Conservation (phyloP, 2,113 vertebrate species). For the Speoplatyrhinus poulsoni region DNA sequence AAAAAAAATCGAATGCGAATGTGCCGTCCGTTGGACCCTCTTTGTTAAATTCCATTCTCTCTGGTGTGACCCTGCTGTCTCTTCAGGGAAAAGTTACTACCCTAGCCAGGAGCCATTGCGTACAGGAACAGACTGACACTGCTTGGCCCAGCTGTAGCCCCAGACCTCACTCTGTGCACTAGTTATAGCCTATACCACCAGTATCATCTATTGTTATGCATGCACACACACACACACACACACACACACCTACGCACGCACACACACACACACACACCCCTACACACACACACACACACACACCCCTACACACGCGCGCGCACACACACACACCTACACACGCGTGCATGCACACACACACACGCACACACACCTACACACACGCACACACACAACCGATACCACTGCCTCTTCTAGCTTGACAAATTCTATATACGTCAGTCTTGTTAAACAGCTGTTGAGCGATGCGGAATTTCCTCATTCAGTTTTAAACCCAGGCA, state of each 20-base stretch:
- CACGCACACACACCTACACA: too few species aligned
- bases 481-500: too few species aligned
- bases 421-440: neutral
- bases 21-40: too few species aligned
- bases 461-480: too few species aligned
- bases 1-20: too few species aligned
- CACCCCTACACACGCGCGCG: neutral
- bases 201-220: neutral
- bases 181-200: too few species aligned
- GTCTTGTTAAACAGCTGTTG: too few species aligned
- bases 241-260: neutral
- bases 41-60: too few species aligned
- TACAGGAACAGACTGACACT: constrained; percentile 20
- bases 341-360: neutral
- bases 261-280: neutral
- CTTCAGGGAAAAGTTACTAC: constrained; percentile 2
- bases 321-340: too few species aligned
- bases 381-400: neutral
- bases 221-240: neutral
- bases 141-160: constrained; percentile 10
- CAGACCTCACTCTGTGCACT: too few species aligned
- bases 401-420: constrained; percentile 2
- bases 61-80: neutral
- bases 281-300: neutral
- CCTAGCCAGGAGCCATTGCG: neutral